Evolutionary conservation across 2,888 invertebrate genomes (phyloP).

Genomic region (Spisula solida): DNA sequence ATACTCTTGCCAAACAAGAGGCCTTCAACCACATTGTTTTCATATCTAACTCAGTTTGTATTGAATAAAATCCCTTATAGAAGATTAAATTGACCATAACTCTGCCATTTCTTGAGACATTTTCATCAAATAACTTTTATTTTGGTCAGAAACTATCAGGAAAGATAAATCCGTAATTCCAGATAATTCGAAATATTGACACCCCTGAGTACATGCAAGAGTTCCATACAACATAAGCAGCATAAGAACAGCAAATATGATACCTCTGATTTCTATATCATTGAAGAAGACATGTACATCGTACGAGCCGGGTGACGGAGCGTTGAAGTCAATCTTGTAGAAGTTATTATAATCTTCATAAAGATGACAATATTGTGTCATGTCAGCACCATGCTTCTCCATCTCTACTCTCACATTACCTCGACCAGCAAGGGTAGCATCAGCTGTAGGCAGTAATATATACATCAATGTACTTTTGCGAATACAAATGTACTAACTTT

Average conservation of each 20-base stretch:
- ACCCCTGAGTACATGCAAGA: too few relatives aligned
- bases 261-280: conserved; percentile 94
- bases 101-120: too few relatives aligned
- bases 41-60: too few relatives aligned
- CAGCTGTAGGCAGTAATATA: conserved; percentile 89
- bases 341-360: conserved; percentile 89
- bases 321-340: conserved; percentile 89
- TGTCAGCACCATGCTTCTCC: conserved; percentile 89
- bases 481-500: too few relatives aligned
- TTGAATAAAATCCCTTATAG: too few relatives aligned
- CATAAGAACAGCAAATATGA: conserved; percentile 25
- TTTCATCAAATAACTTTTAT: too few relatives aligned
- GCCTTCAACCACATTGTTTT: too few relatives aligned
- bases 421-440: conserved; percentile 93
- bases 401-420: conserved; percentile 96
- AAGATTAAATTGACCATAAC: too few relatives aligned
- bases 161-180: too few relatives aligned
- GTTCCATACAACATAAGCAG: background rate
- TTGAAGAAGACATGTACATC: conserved; percentile 97
- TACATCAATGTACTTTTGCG: background rate
- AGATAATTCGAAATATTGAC: too few relatives aligned
- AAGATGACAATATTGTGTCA: conserved; percentile 94
- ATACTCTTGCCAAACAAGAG: too few relatives aligned
- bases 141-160: too few relatives aligned
- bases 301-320: conserved; percentile 90